phyloP scores from a whole-genome alignment of 2,113 vertebrate genomes.

The Cyprinus carpio region DNA sequence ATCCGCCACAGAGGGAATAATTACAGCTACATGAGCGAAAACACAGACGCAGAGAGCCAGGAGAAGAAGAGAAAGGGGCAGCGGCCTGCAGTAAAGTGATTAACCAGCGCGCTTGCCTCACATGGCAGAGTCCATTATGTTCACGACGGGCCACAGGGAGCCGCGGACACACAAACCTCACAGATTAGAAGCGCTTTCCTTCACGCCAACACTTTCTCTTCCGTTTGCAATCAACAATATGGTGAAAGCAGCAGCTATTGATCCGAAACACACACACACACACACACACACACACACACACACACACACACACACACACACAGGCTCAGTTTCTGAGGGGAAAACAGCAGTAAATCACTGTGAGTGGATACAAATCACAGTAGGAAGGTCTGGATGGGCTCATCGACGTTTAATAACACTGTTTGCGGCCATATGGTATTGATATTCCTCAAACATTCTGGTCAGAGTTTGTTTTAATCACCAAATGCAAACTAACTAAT shows the following conservation, averaged over 20 bases:
- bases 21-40: slow-evolving; percentile 37
- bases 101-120: slow-evolving; percentile 20
- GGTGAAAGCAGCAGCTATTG: not conserved
- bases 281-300: not conserved
- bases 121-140: slow-evolving; percentile 10
- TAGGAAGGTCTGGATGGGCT: not conserved
- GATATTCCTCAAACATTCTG: not conserved
- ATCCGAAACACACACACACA: not conserved
- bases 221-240: not conserved
- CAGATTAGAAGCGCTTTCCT: not conserved
- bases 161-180: slow-evolving; percentile 7
- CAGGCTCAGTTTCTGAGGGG: not conserved
- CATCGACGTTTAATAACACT: not conserved
- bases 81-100: slow-evolving; percentile 6
- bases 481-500: not conserved
- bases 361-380: slow-evolving; percentile 1
- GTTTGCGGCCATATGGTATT: not conserved
- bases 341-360: slow-evolving; percentile 10
- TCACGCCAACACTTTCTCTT: not conserved
- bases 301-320: not conserved
- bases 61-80: slow-evolving; percentile 13
- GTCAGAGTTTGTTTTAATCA: not conserved
- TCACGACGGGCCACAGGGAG: not conserved
- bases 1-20: slow-evolving; percentile 53
- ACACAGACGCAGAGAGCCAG: not conserved